Base-by-base conservation (phyloP, 2,888 invertebrate species). In the Diogma glabrata region DNA sequence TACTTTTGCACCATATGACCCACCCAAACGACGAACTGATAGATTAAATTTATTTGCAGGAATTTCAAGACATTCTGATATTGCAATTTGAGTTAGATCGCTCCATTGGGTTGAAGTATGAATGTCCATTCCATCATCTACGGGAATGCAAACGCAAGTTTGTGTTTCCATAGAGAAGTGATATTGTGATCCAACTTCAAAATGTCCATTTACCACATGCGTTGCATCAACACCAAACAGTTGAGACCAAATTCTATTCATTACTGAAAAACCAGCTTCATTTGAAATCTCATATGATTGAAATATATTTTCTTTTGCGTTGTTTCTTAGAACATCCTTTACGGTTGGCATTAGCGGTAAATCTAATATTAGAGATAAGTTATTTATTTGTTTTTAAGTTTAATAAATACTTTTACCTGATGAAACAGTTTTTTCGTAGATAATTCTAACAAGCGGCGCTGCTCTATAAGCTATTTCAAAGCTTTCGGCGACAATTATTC, bases 111-210 rank as follows among this genome's bases (percentile, higher is more conserved):
- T 72, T 1, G 80, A 58, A 2, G 77, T 67, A 58, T 72, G 77
- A 2, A 85, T 75, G 51, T 82, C 78, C 59, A 82, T 66, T 0
- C 81, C 81, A 61, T 82, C 81, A 64, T 85, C 85, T n/a, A 72
- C 73, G 0, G 81, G 84, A 16, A 74, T 66, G 24, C 74, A 77
- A 2, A 82, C 69, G 57, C 77, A 76, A 1, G 74, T 74, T 52
- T 81, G 81, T 0, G 80, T 75, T 60, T 85, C 85, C 79, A 85
- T 80, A 7, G 77, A 75, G 58, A 77, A 83, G 63, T 85, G 84
- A 61, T 79, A 82, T 61, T 86, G 85, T 2, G 72, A 61, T 16
- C 76, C 77, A 47, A 74, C 57, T 49, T 73, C 71, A 53, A 77
- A 65, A 47, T 71, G 70, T 0, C 85, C 87, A n/a, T n/a, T n/a